Conservation (phyloP, 2,113 vertebrate genomes). For the Tupaia tana region DNA sequence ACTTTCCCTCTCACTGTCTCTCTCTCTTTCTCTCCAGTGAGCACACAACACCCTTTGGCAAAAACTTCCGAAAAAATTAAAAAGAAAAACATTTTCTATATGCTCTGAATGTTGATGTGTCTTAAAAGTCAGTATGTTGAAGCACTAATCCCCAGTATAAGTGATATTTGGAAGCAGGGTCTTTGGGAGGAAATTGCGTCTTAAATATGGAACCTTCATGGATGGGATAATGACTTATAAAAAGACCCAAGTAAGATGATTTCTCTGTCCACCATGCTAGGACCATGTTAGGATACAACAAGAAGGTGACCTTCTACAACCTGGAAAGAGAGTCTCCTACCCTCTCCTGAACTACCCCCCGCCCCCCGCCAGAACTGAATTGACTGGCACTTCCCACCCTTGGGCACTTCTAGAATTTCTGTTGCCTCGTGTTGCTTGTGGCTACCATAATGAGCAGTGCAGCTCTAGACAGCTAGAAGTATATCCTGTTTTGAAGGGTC, state of each 20-base stretch:
- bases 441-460: background rate
- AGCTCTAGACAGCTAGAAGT: background rate
- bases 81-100: no score
- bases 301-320: background rate
- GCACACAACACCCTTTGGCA: no score
- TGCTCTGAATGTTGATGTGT: no score
- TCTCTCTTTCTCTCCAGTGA: no score
- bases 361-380: background rate
- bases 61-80: no score
- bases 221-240: background rate
- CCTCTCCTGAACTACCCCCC: no score
- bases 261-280: background rate
- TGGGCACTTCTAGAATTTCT: background rate
- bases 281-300: background rate
- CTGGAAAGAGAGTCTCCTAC: background rate
- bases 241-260: background rate
- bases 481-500: background rate
- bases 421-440: background rate
- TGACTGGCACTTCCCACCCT: background rate
- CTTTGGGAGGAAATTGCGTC: background rate
- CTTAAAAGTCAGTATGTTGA: background rate
- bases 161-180: no score
- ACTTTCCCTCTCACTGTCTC: no score
- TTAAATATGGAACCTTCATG: background rate
- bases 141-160: background rate